A percentile compares a stretch with the other conserved stretches of the same genome.
Evolutionary conservation across 2,888 invertebrate species (phyloP).

Genomic region (Dicyrtomina minuta): DNA sequence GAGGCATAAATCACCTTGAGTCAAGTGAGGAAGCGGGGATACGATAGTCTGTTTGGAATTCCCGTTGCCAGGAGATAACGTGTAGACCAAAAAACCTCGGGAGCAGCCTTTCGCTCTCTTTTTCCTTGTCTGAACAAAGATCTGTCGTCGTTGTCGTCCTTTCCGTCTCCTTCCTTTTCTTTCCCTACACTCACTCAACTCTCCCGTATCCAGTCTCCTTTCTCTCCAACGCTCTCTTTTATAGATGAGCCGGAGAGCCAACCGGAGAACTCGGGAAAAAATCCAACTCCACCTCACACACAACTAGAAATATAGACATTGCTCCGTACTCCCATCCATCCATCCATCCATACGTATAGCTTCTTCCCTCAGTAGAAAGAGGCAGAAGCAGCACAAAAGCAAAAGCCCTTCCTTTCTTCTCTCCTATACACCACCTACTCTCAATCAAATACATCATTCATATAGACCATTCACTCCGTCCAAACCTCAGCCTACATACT

Average conservation of each 20-base stretch:
- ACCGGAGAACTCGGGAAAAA: constrained; percentile 40
- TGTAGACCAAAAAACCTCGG: constrained; percentile 32
- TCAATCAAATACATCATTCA: no score
- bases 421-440: not conserved
- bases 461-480: no score
- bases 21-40: constrained; percentile 27
- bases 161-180: not conserved
- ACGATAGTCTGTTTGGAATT: constrained; percentile 40
- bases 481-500: not conserved
- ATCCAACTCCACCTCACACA: constrained; percentile 40
- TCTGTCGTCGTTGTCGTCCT: constrained; percentile 9
- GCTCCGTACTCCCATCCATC: constrained; percentile 13
- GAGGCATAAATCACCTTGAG: constrained; percentile 22
- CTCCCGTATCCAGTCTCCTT: not conserved
- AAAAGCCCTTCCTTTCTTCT: not conserved
- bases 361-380: constrained; percentile 6
- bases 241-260: constrained; percentile 35
- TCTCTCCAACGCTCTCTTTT: constrained; percentile 16
- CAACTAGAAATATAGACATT: constrained; percentile 36
- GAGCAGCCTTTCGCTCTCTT: constrained; percentile 18
- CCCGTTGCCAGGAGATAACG: constrained; percentile 38
- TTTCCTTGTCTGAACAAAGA: constrained; percentile 24
- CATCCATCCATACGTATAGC: constrained; percentile 1
- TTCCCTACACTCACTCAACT: constrained; percentile 3
- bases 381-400: not conserved